A percentile compares a stretch with the other conserved stretches of the same genome.
Conservation (phyloP, 2,113 vertebrate genomes). For the Thunnus thynnus region DNA sequence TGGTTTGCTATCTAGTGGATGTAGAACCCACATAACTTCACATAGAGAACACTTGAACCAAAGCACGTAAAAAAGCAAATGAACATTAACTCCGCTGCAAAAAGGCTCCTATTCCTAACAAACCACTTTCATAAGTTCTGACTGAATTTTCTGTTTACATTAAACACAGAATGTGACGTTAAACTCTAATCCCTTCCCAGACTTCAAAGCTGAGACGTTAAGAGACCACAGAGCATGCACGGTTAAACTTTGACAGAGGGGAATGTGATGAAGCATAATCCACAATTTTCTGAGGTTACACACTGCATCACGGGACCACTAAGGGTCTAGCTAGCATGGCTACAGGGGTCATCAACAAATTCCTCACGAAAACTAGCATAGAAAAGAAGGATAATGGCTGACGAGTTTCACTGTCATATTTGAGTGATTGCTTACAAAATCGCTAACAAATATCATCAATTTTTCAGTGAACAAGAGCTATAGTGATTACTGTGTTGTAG, state of each 20-base stretch:
- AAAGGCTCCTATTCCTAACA: neutral
- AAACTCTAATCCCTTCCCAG: conserved; percentile 55
- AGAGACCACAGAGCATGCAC: conserved; percentile 11
- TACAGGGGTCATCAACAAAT: conserved; percentile 10
- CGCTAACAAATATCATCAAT: neutral
- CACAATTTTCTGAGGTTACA: conserved; percentile 31
- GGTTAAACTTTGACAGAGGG: conserved; percentile 53
- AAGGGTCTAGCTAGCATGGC: neutral
- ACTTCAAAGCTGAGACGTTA: conserved; percentile 51
- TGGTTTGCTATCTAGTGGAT: conserved; percentile 2
- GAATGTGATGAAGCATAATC: conserved; percentile 59
- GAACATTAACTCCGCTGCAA: conserved; percentile 1
- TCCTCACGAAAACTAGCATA: neutral
- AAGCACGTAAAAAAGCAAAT: neutral
- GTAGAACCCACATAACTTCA: neutral
- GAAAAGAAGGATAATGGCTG: neutral
- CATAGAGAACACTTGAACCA: conserved; percentile 9
- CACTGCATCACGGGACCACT: conserved; percentile 43
- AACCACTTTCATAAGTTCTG: conserved; percentile 5
- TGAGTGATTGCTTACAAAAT: neutral
- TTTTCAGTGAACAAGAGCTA: neutral
- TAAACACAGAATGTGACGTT: conserved; percentile 36
- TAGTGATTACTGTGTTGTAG: neutral
- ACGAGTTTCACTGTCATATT: neutral
- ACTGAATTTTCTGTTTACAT: conserved; percentile 51